Evolutionary conservation across 2,888 invertebrate genomes (phyloP), one percentile per base, ranked within the genome.

Genomic region (Melitaea athalia): DNA sequence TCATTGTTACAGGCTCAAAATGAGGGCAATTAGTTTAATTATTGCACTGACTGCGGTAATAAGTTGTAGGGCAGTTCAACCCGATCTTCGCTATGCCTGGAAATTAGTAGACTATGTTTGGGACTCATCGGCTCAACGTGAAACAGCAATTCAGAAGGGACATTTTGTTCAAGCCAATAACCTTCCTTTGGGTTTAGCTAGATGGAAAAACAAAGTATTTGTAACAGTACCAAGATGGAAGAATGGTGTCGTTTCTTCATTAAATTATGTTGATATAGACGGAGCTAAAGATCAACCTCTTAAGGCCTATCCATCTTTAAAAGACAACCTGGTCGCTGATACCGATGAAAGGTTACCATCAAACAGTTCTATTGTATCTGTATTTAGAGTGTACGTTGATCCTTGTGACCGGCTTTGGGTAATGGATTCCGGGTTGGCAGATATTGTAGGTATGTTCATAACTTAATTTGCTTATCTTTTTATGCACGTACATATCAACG

Each of bases 331-430:
- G 55, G 93, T 98, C 60, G 95, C 95, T 59, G 93, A 92, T 69
- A 79, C 84, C 8, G 88, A 87, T 1, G 88, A 87, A 5, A 84
- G 84, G 43, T 76, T 94, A 5, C 90, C 91, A 50, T 90, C 94
- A 5, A 94, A 95, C 72, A 93, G 93, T 66, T 94, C 94, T 0
- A 94, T 96, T 55, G 90, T 96, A 63, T 97, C 95, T 3, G 95
- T 95, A 5, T 96, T 96, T 85, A 94, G 97, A 70, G 90, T 96
- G 31, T 94, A 93, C 73, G 95, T 95, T 0, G 97, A 97, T 81
- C 92, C 93, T 6, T 97, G 97, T 78, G 96, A 96, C 82, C 94
- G 97, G 57, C 93, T 97, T 10, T 97, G 97, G 97, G 95, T 96
- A 6, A 93, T 97, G 86, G 97, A 97, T 81, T 95, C 96, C 0